Evolutionary conservation across 1,140 invertebrate species (phyloP).

Genomic region (Steinernema khuongi): DNA sequence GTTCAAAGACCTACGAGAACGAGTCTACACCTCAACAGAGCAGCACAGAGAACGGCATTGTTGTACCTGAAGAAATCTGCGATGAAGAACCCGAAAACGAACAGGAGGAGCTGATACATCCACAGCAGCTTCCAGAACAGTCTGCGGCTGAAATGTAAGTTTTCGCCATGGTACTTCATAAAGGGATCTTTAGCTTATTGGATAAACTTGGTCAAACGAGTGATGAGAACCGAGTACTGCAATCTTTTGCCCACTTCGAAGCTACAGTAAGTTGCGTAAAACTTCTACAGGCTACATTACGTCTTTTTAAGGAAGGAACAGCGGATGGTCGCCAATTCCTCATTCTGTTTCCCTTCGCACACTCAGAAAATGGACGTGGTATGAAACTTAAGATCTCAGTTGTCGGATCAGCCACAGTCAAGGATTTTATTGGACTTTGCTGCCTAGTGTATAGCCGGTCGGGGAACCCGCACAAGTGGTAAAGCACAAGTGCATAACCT

Average conservation of each 20-base stretch:
- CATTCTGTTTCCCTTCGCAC: neutral
- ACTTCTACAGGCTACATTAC: neutral
- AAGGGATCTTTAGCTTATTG: neutral
- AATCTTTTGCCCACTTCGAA: neutral
- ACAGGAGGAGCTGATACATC: too few relatives aligned
- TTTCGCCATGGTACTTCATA: neutral
- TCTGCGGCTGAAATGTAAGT: neutral
- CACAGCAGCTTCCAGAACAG: neutral
- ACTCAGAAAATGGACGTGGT: neutral
- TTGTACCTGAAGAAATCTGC: neutral
- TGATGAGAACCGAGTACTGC: neutral
- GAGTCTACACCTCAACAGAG: too few relatives aligned
- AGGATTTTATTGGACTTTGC: slow-evolving; percentile 32
- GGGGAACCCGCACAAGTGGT: slow-evolving; percentile 26
- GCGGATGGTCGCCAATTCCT: neutral
- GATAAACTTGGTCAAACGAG: neutral
- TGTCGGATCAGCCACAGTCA: slow-evolving; percentile 7
- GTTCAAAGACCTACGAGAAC: neutral
- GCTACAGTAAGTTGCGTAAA: neutral
- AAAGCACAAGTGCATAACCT: neutral
- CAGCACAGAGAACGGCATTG: neutral
- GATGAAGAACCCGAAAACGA: neutral
- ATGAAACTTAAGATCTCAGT: neutral
- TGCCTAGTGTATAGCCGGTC: slow-evolving; percentile 24
- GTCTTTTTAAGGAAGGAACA: neutral